Base-by-base conservation (phyloP, 2,797 vertebrate species). In the Ispidina picta region DNA sequence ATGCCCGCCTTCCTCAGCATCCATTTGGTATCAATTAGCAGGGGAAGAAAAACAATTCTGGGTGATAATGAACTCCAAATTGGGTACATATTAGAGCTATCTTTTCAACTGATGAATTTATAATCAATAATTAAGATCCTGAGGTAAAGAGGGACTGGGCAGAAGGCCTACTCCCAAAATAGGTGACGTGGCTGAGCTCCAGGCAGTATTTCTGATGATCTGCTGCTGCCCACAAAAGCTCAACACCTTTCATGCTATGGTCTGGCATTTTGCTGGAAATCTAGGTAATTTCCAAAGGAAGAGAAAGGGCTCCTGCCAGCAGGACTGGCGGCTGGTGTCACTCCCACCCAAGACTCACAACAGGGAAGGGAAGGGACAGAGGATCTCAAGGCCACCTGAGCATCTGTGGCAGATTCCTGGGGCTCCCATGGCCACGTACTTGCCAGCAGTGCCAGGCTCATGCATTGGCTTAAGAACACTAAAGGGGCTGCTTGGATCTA, bases 101-200 rank as follows among this genome's bases (percentile, higher is more conserved):
- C 87, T 96, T 96, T 96, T 95, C 88, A 94, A 54, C 54, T 94
- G 95, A 97, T 95, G 90, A 96, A 97, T 97, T 96, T 96, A 97
- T 95, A 97, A 97, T 96, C 95, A 96, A 96, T 97, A 97, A 96
- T 96, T 97, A 91, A 97, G 95, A 96, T 94, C 73, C 94, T 94
- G 95, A 96, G 87, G 91, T 94, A 96, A 94, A 94, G 70, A 96
- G 84, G 85, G 74, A 96, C 72, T 84, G 66, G 95, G 91, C 94
- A 89, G 65, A 80, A 97, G 95, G 94, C 94, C 89, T 94, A 65
- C 52, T 90, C 84, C 68, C 56, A 88, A 95, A 96, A 94, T 54
- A 95, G 63, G 31, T 8, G 1, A 52, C 2, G 70, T 90, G 88
- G 87, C 92, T 76, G 63, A 72, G 85, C 58, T 95, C 87, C 85